Evolutionary conservation across 2,113 vertebrate genomes (phyloP).

Genomic region (Pristiophorus japonicus): DNA sequence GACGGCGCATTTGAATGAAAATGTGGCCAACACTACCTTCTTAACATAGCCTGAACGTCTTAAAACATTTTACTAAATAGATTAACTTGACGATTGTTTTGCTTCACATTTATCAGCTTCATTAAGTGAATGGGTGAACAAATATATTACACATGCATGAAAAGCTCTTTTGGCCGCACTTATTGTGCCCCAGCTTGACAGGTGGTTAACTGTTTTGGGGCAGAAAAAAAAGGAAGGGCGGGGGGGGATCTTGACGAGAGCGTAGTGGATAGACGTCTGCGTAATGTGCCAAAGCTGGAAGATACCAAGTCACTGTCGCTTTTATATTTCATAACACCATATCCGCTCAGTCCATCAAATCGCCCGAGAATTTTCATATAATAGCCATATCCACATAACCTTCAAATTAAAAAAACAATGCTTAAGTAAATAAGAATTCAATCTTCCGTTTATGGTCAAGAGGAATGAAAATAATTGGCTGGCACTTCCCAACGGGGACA

Average conservation of each 20-base stretch:
- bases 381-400: background rate
- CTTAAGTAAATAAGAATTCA: no score
- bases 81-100: slow-evolving; percentile 94
- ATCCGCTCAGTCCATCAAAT: background rate
- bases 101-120: slow-evolving; percentile 81
- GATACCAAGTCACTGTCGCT: background rate
- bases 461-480: background rate
- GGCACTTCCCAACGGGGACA: background rate
- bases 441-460: background rate
- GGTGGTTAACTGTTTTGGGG: slow-evolving; percentile 91
- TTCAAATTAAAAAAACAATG: background rate
- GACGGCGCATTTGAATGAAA: slow-evolving; percentile 73
- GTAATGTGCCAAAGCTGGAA: background rate
- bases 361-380: background rate
- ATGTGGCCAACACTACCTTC: slow-evolving; percentile 61
- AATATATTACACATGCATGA: slow-evolving; percentile 98
- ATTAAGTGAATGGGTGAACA: slow-evolving; percentile 96
- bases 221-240: no score
- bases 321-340: background rate
- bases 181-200: slow-evolving; percentile 84
- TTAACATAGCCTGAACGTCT: slow-evolving; percentile 71
- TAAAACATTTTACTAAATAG: slow-evolving; percentile 86
- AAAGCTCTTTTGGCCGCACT: slow-evolving; percentile 72
- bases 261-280: background rate
- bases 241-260: no score